phyloP scores from a whole-genome alignment of 2,113 vertebrate genomes.

The Motacilla alba region DNA sequence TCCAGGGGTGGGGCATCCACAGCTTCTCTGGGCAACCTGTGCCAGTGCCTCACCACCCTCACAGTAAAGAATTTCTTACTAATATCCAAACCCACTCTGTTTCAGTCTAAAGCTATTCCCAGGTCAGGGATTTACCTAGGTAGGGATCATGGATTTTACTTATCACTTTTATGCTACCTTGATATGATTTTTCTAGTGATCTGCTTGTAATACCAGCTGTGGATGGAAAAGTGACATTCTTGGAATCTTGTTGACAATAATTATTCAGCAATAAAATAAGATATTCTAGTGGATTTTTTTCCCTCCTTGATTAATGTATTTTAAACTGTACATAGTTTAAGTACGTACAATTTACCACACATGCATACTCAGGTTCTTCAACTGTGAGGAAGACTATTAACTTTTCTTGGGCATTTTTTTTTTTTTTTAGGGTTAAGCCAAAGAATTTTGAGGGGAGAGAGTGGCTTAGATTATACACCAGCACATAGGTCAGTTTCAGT shows the following conservation, averaged over 20 bases:
- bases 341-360: accelerated
- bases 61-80: background rate
- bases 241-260: background rate
- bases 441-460: background rate
- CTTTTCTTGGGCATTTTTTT: background rate
- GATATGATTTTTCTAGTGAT: background rate
- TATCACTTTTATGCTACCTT: background rate
- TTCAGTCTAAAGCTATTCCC: background rate
- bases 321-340: background rate
- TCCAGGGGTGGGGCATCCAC: background rate
- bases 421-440: background rate
- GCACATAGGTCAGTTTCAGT: background rate
- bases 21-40: background rate
- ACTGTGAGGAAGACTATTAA: background rate
- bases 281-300: background rate
- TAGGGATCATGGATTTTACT: background rate
- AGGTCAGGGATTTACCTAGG: background rate
- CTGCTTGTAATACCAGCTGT: background rate
- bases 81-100: background rate
- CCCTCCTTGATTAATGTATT: background rate
- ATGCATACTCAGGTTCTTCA: background rate
- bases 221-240: background rate
- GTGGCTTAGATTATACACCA: background rate
- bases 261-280: background rate
- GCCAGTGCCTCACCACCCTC: background rate